Evolutionary conservation across 53 echinoderm and acorn worm species (phyloP).

Genomic region (Echinometra lucunter): DNA sequence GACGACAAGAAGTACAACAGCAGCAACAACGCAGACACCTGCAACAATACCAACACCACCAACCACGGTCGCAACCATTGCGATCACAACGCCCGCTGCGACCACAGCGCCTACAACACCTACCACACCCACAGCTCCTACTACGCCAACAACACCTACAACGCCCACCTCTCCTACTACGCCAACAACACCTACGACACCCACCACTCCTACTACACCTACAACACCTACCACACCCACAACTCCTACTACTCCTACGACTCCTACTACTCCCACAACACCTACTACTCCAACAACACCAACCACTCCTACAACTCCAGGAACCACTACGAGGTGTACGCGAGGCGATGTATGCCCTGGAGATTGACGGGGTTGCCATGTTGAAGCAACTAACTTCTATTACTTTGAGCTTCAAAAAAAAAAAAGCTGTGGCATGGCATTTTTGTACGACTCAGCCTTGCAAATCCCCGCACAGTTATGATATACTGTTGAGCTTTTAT

Average conservation of each 20-base stretch:
- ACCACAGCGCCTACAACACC: not conserved
- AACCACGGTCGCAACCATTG: not conserved
- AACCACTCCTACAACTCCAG: not conserved
- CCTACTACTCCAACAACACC: not conserved
- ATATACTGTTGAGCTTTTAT: too few relatives aligned
- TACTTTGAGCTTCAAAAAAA: too few relatives aligned
- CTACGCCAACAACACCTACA: not conserved
- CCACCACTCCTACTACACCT: not conserved
- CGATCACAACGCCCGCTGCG: not conserved
- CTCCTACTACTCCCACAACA: not conserved
- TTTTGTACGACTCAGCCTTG: too few relatives aligned
- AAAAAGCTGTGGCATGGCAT: too few relatives aligned
- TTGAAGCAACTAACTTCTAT: not conserved
- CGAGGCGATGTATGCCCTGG: conserved; percentile 1
- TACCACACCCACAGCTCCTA: not conserved
- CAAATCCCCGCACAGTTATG: too few relatives aligned
- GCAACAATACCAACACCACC: not conserved
- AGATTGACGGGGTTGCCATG: not conserved
- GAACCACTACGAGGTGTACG: not conserved
- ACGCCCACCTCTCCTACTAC: not conserved
- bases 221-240: not conserved
- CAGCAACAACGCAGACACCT: not conserved
- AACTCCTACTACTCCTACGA: not conserved
- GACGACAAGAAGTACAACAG: not conserved
- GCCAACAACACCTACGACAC: not conserved